A percentile compares a stretch with the other conserved stretches of the same genome.
Conservation (phyloP, 2,797 vertebrate species). For the Chrysocyon brachyurus region DNA sequence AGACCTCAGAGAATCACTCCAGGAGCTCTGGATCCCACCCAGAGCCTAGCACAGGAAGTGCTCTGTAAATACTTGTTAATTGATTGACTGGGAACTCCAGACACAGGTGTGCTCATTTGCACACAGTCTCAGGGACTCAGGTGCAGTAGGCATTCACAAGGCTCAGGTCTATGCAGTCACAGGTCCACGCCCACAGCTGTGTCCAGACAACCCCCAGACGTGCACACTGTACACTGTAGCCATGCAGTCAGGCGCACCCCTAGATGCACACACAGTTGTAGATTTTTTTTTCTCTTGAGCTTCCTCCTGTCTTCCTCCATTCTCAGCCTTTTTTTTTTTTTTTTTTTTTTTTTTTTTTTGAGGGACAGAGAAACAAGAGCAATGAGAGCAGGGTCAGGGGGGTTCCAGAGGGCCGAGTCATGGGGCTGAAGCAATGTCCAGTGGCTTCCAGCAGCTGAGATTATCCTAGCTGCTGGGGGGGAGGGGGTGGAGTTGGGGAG, state of each 20-base stretch:
- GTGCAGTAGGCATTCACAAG: not conserved
- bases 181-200: not conserved
- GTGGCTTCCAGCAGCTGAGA: constrained; percentile 68
- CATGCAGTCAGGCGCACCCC: not conserved
- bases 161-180: not conserved
- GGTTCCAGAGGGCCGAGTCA: constrained; percentile 72
- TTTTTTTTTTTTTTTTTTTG: not conserved
- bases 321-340: not conserved
- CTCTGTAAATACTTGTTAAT: constrained; percentile 72
- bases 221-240: not conserved
- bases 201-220: not conserved
- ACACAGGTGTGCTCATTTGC: constrained; percentile 73
- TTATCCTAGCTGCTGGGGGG: constrained; percentile 22
- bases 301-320: constrained; percentile 60
- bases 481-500: constrained; percentile 5
- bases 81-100: constrained; percentile 71
- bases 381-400: constrained; percentile 68
- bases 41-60: constrained; percentile 60
- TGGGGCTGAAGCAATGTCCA: constrained; percentile 58
- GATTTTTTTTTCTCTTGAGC: not conserved
- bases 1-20: constrained; percentile 44
- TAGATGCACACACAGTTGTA: not conserved
- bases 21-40: constrained; percentile 61
- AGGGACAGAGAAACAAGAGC: constrained; percentile 57
- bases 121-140: constrained; percentile 34